Evolutionary conservation across 2,797 vertebrate species (phyloP).

Genomic region (Platyrinchus mystaceus): DNA sequence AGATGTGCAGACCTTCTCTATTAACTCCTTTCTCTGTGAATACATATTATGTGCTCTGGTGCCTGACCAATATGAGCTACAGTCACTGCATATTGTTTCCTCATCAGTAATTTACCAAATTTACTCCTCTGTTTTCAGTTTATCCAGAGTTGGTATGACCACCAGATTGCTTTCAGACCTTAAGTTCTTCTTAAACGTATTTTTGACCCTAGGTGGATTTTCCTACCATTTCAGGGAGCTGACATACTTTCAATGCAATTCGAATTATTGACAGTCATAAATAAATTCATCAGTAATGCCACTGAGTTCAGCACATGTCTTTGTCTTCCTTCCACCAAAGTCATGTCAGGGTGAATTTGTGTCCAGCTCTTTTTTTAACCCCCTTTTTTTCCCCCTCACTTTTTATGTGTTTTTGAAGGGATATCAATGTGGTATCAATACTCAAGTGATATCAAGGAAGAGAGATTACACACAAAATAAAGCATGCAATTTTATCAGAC

Average conservation of each 20-base stretch:
- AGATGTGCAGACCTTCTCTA: background rate
- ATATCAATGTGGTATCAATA: conserved; percentile 32
- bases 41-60: background rate
- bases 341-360: background rate
- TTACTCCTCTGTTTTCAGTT: background rate
- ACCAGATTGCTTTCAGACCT: background rate
- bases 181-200: background rate
- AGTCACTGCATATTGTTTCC: background rate
- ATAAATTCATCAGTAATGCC: background rate
- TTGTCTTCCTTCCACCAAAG: background rate
- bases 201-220: background rate
- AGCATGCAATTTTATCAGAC: background rate
- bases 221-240: background rate
- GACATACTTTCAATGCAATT: background rate
- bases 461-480: conserved; percentile 1
- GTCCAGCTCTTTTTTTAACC: background rate
- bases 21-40: background rate
- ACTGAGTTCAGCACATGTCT: background rate
- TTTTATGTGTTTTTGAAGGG: background rate
- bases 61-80: background rate
- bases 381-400: rapidly evolving
- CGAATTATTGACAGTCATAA: background rate
- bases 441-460: background rate
- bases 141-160: background rate
- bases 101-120: background rate